Evolutionary conservation across 1,140 invertebrate species (phyloP), one percentile per base, ranked within the genome.

Genomic region (Cyclina sinensis): DNA sequence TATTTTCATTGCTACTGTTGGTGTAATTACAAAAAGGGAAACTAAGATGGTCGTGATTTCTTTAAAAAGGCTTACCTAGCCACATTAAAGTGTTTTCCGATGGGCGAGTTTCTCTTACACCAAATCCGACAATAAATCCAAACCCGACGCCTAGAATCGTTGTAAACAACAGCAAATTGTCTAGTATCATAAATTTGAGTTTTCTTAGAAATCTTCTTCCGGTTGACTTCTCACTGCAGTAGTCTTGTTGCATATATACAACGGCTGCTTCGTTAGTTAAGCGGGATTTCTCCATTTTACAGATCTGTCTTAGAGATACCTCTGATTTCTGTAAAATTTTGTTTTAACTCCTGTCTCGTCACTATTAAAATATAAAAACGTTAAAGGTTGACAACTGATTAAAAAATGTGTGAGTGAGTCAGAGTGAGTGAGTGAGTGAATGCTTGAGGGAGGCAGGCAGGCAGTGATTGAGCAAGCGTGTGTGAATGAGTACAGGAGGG

Each of bases 11-110:
- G n/a, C n/a, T n/a, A n/a, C n/a, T n/a, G n/a, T n/a, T n/a, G n/a
- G n/a, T n/a, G n/a, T n/a, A n/a, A n/a, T n/a, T n/a, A n/a, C n/a
- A n/a, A n/a, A n/a, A n/a, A n/a, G n/a, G n/a, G n/a, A n/a, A n/a
- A n/a, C n/a, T 43, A 43, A 43, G 43, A 43, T 7, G 43, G 43
- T 7, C 14, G 43, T 7, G 43, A 43, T 4, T 43, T 43, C 43
- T 7, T 43, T 43, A 43, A 7, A 4, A 7, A 57, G 5, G 88
- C 90, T 88, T 90, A 94, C 94, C 98, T 88, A 99, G 97, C 89
- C 99, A 96, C 96, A 98, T 97, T 14, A 98, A 97, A 18, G 97
- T 97, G 93, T 98, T 97, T 65, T 97, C 96, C 84, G 97, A 97
- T 32, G 98, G 96, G 78, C 97, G 95, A 57, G 97, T 95, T 16